Evolutionary conservation across 2,113 vertebrate genomes (phyloP), one percentile per base, ranked within the genome.

Genomic region (Otis tarda): DNA sequence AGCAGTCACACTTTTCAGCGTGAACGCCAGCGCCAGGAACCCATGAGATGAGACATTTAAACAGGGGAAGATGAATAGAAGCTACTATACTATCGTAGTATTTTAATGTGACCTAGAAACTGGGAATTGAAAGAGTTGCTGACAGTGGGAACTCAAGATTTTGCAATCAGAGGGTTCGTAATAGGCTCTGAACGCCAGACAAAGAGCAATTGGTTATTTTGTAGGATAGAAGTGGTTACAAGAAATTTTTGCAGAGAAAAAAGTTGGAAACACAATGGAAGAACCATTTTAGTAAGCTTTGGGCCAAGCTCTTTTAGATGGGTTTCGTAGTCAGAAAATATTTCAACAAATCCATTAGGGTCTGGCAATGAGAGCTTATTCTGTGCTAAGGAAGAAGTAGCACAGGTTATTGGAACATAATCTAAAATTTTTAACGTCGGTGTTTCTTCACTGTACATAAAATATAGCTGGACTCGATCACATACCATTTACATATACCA

Each of bases 31-130:
- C 60, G 49, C 30, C 41, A 80, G 41, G 39, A 95, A 57, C 47
- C 52, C 95, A 77, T 70, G 57, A 84, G 82, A 90, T 43, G 47
- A 84, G 75, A 84, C 39, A 71, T 57, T 90, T 90, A 74, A 67
- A 94, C 49, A 59, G 50, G 61, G 39, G 55, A 83, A 94, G 85
- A 94, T 45, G 73, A 71, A 92, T 39, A 90, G 80, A 94, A 93
- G 41, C n/a, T 83, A 49, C 65, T 73, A 59, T 83, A 49, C 65
- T 73, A 59, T 64, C 52, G 76, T 52, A 64, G 37, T 80, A 94
- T 94, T 94, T 96, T 60, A 93, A 83, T 82, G 41, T 94, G 76
- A 94, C 94, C 95, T 96, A 92, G 90, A 97, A 98, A 95, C 60
- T 39, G 53, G 60, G 37, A 91, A 95, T 89, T 94, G 45, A 89